Evolutionary conservation across 2,888 invertebrate species (phyloP), one percentile per base, ranked within the genome.

Genomic region (Eristalis pertinax): DNA sequence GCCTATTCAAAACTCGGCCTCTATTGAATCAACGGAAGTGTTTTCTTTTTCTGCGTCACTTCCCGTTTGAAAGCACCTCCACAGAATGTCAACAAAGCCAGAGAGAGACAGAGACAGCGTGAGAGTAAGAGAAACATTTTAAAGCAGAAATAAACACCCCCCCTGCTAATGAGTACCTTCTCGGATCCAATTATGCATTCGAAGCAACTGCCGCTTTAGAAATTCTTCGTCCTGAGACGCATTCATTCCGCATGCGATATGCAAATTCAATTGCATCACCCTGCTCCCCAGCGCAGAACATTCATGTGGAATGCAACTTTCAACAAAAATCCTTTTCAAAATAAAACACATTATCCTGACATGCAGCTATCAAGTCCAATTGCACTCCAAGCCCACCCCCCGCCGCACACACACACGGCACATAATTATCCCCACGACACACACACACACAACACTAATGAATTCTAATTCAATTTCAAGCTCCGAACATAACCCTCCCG

Each of bases 241-340:
- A 26, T 24, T 63, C 63, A 63, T 26, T 63, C n/a, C 63, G 11
- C 63, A 63, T 63, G 63, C 32, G 26, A 63, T 29, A 63, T 63
- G 63, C 63, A 63, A 63, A 63, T 63, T 58, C 10, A 13, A 58
- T 58, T 58, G 58, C 58, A 58, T 24, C 58, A 58, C 24, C 4
- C 22, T 5, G 13, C 58, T 58, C 58, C 19, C 24, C 38, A 38
- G 38, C 38, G 13, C 13, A 13, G 38, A 13, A 13, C 38, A 38
- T 38, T 38, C 50, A 19, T 50, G 50, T n/a, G 50, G 50, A 50
- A 19, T n/a, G 50, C 50, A 19, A 50, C 76, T 72, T 63, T 81
- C 76, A n/a, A n/a, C 72, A 76, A n/a, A 76, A 68, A 63, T 75
- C 70, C 80, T 62, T 72, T 80, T 67, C 60, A 76, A 67, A 84